These are phyloP conservation scores for Meriones unguiculatus DNA, from an alignment of 2,113 vertebrate species.

Conservation along the genomic window DNA sequence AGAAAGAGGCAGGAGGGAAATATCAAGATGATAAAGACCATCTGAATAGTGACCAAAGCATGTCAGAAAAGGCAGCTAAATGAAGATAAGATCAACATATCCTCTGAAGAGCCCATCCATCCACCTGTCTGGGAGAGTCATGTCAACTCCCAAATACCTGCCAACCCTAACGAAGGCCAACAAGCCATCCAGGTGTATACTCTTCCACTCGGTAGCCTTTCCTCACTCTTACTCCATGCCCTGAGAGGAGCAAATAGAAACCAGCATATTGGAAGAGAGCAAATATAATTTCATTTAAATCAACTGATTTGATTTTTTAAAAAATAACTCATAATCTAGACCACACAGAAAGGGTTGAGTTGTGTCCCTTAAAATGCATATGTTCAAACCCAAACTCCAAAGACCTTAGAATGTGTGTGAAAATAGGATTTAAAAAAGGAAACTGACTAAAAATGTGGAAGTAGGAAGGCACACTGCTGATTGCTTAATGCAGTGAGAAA, in stretches of 20 bases:
- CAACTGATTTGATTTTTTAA: background rate
- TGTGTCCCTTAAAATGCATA: background rate
- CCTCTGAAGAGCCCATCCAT: background rate
- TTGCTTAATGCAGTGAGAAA: background rate
- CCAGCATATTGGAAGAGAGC: background rate
- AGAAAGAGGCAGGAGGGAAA: background rate
- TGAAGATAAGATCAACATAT: fast-evolving
- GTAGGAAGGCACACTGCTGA: background rate
- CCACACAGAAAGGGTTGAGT: too few species aligned
- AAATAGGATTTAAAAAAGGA: background rate
- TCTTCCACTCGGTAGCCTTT: background rate
- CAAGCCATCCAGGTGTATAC: background rate
- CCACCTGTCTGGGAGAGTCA: background rate
- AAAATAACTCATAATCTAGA: background rate
- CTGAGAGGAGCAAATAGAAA: background rate
- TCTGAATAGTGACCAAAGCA: background rate
- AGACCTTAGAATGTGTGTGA: background rate
- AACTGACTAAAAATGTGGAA: background rate
- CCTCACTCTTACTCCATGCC: background rate
- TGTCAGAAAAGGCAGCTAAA: background rate
- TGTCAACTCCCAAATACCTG: background rate
- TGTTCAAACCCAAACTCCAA: too few species aligned
- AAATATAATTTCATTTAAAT: background rate
- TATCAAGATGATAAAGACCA: background rate
- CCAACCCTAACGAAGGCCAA: background rate